Base-by-base conservation (phyloP, 23 tunicate species). In the Aplidium turbinatum region DNA sequence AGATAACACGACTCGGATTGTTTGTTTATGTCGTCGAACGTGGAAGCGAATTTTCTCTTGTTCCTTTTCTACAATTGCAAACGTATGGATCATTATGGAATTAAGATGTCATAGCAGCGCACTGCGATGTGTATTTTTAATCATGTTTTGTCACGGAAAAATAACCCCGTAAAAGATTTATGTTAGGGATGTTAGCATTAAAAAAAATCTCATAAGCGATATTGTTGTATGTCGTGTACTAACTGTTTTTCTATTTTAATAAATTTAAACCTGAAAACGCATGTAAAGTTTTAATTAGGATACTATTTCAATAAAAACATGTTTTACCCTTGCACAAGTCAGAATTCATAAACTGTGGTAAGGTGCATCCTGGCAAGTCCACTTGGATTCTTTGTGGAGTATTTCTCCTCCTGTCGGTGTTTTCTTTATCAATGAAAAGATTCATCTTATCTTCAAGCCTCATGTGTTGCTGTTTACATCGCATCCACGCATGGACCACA, bases 31-130 rank as follows among this genome's bases (percentile, higher is more conserved):
- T 6, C 76, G 35, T 5, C 38, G 58, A 2, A 27, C 76, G 38
- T 70, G 76, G 76, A 70, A 70, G 19, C 76, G 58, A 5, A 70
- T 70, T 48, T 48, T 47, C 24, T 70, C 9, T 23, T 70, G 47
- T 9, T 23, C 58, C 28, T 70, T 38, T 16, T 48, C 76, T 70
- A 9, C 19, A 66, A 38, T 42, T 42, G 11, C 50, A 66, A 42
- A 42, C 16, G 50, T 42, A 9, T 42, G 13, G 16, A 16, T 42
- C 11, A 16, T 16, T 16, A 42, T 42, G 11, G 13, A 42, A 42
- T 16, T 42, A 16, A 42, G 50, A 11, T 42, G 50, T n/a, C n/a
- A n/a, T n/a, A n/a, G n/a, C n/a, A n/a, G n/a, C n/a, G n/a, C n/a
- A n/a, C n/a, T n/a, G n/a, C n/a, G n/a, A n/a, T n/a, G n/a, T n/a